Conservation (phyloP, 2,113 vertebrate species). For the Neotoma lepida region DNA sequence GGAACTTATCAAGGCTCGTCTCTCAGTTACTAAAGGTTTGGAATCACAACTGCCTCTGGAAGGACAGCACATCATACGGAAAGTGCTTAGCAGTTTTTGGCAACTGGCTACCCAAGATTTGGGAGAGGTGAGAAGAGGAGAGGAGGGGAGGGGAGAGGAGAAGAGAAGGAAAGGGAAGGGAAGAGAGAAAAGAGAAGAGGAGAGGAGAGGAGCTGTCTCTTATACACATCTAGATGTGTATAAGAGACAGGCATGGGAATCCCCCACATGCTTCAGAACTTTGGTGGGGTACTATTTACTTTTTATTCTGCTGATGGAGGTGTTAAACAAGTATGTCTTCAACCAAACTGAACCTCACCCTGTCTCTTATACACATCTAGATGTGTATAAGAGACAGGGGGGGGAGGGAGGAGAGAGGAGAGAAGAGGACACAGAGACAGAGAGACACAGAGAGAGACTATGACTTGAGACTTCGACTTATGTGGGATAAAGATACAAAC, state of each 20-base stretch:
- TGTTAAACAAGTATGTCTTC: constrained; percentile 37
- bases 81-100: neutral
- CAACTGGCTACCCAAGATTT: neutral
- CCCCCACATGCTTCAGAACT: neutral
- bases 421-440: neutral
- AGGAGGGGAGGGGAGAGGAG: rapidly evolving
- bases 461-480: constrained; percentile 43
- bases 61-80: neutral
- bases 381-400: too few relatives aligned
- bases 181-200: neutral
- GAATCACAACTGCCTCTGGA: neutral
- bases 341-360: constrained; percentile 1
- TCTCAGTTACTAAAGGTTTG: neutral
- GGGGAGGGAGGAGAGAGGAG: too few relatives aligned
- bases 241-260: too few relatives aligned
- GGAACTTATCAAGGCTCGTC: constrained; percentile 36
- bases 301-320: neutral
- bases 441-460: neutral
- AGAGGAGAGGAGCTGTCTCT: too few relatives aligned
- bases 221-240: too few relatives aligned
- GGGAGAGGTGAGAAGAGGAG: neutral
- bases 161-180: rapidly evolving
- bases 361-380: too few relatives aligned
- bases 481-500: neutral
- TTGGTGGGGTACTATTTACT: neutral